Conservation (phyloP, 1,140 invertebrate species). For the Bombus superbus region DNA sequence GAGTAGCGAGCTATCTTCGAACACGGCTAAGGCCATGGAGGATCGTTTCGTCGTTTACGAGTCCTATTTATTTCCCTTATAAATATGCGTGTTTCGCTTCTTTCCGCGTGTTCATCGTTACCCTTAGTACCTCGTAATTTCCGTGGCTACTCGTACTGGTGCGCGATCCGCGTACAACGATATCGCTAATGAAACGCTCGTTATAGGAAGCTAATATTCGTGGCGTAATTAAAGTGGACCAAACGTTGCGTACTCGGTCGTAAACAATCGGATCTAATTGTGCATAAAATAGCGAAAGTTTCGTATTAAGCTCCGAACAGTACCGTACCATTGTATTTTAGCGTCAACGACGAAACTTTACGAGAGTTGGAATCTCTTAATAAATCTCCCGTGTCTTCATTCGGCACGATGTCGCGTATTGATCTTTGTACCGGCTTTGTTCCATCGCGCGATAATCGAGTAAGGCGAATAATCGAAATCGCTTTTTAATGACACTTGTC, state of each 20-base stretch:
- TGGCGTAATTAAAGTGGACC: background rate
- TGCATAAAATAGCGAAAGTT: background rate
- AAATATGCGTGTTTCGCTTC: constrained; percentile 10
- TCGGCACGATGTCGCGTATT: background rate
- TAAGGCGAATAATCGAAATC: constrained; percentile 11
- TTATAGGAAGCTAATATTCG: background rate
- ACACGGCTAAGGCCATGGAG: background rate
- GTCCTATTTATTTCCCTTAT: constrained; percentile 29
- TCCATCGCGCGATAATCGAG: background rate
- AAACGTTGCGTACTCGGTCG: background rate
- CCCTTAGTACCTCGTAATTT: background rate
- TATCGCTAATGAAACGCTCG: constrained; percentile 2
- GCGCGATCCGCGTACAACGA: background rate
- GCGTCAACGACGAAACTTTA: background rate
- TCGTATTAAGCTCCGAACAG: background rate
- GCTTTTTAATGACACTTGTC: background rate
- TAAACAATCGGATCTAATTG: constrained; percentile 2
- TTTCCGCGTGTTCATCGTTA: no score
- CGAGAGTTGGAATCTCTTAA: background rate
- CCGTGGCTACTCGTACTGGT: background rate
- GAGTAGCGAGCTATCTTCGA: constrained; percentile 4
- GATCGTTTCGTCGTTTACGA: constrained; percentile 17
- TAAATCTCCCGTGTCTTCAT: background rate
- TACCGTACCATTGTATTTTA: background rate
- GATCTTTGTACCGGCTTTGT: background rate